phyloP scores from a whole-genome alignment of 2,888 invertebrate genomes.

The Xestoiulus laeticollis region DNA sequence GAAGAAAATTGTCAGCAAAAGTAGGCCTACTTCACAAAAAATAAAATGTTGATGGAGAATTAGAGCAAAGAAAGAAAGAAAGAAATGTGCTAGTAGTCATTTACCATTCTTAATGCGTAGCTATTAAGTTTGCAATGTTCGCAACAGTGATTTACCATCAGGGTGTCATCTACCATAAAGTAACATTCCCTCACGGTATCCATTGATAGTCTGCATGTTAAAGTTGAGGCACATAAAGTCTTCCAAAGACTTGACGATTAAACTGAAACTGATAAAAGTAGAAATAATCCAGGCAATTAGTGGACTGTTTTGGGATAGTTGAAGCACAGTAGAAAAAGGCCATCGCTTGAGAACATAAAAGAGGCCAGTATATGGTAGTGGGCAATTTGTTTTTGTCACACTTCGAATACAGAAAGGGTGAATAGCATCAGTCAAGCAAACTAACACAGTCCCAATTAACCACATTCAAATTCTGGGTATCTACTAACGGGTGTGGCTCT shows the following conservation, averaged over 20 bases:
- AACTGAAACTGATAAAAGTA: slow-evolving; percentile 17
- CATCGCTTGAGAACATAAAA: slow-evolving; percentile 1
- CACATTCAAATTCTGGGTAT: neutral
- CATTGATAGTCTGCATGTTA: slow-evolving; percentile 10
- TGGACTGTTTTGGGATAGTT: neutral
- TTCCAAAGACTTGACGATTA: neutral
- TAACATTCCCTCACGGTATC: neutral
- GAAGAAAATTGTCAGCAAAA: neutral
- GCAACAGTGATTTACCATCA: neutral
- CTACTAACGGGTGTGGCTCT: slow-evolving; percentile 15
- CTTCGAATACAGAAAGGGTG: neutral
- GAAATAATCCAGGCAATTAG: slow-evolving; percentile 26
- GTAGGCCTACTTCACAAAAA: neutral
- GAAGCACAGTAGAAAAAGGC: slow-evolving; percentile 9
- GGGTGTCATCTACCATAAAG: neutral
- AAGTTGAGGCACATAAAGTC: neutral
- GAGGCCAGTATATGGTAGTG: neutral
- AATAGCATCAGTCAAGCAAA: slow-evolving; percentile 19
- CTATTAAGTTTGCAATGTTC: neutral
- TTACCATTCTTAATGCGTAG: neutral
- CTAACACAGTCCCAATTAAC: neutral
- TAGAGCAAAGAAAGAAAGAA: neutral
- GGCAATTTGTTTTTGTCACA: neutral
- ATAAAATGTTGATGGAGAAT: neutral
- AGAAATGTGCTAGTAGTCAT: neutral